Conservation (phyloP, 1,140 invertebrate species). For the Pseudobourletiella spinata region DNA sequence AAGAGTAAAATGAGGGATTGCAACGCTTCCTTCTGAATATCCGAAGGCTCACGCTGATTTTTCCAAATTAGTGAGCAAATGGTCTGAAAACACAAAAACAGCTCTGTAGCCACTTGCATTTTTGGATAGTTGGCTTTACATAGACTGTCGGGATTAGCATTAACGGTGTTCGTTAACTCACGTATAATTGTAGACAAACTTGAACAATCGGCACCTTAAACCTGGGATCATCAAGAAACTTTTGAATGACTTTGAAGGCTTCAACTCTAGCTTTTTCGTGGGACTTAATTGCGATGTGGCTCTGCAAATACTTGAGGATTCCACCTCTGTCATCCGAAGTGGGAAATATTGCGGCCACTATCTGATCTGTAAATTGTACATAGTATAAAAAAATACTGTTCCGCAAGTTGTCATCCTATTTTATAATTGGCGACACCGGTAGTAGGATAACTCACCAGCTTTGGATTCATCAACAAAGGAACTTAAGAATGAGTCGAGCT, state of each 20-base stretch:
- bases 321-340: not conserved
- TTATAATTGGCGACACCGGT: too few relatives aligned
- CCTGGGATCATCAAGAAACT: not conserved
- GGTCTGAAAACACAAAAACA: not conserved
- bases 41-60: slow-evolving; percentile 18
- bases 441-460: not conserved
- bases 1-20: slow-evolving; percentile 18
- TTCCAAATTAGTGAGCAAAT: slow-evolving; percentile 9
- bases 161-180: not conserved
- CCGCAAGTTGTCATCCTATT: too few relatives aligned
- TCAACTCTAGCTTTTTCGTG: not conserved
- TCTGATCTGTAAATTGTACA: not conserved
- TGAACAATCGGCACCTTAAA: not conserved
- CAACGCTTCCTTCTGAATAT: slow-evolving; percentile 20
- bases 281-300: not conserved
- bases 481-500: not conserved
- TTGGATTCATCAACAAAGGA: not conserved
- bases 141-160: not conserved
- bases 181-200: not conserved
- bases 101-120: not conserved
- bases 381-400: not conserved
- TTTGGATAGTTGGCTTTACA: not conserved
- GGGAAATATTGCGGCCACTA: not conserved
- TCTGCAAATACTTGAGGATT: not conserved
- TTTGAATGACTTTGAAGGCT: not conserved